phyloP scores from a whole-genome alignment of 2,113 vertebrate species.

The Aegotheles bennettii region DNA sequence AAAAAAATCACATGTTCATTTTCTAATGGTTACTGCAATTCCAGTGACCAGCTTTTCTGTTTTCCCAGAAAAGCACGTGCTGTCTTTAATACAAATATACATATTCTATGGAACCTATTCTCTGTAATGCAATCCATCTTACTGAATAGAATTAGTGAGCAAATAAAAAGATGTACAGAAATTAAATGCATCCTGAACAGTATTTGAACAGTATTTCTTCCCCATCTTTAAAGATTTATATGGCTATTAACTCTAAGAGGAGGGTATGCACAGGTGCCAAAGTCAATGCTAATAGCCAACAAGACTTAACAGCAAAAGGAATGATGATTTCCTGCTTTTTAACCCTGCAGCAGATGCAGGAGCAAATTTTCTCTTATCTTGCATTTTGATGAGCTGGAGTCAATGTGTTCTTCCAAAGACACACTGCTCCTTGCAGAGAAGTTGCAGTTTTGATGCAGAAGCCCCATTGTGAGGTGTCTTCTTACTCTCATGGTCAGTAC shows the following conservation, averaged over 20 bases:
- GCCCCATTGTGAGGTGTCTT: background rate
- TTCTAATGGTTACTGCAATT: background rate
- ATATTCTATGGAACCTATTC: background rate
- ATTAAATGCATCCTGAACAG: background rate
- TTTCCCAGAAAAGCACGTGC: background rate
- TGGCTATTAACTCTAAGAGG: background rate
- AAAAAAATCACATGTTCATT: background rate
- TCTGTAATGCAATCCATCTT: background rate
- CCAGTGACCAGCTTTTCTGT: background rate
- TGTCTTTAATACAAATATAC: background rate
- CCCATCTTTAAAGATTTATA: background rate
- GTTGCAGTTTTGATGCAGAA: background rate
- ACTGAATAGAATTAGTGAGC: background rate
- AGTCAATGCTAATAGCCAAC: background rate
- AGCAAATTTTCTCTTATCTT: background rate
- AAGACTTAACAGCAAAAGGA: background rate
- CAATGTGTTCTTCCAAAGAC: background rate
- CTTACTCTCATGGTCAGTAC: background rate
- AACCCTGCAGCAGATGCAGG: background rate
- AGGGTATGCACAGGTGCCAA: background rate
- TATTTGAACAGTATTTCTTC: background rate
- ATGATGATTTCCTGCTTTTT: background rate
- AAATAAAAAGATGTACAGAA: background rate
- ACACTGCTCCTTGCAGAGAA: background rate
- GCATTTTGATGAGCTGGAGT: background rate